These are phyloP conservation scores for Actias luna DNA, from an alignment of 2,888 invertebrate genomes.

Conservation along the genomic window DNA sequence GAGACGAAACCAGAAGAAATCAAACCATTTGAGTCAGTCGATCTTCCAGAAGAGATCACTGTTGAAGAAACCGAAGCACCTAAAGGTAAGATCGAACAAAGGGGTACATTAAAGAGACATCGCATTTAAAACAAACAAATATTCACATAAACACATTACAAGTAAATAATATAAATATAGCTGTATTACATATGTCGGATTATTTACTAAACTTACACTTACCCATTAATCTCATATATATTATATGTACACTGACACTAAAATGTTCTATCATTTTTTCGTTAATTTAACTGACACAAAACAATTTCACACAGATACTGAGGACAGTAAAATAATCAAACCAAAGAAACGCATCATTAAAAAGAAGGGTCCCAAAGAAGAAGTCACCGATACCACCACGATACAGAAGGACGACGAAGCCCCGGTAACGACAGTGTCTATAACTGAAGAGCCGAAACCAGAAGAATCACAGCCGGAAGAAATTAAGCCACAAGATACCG, in stretches of 20 bases:
- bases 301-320: constrained; percentile 29
- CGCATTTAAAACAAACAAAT: too few species aligned
- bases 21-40: constrained; percentile 19
- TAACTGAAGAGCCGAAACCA: constrained; percentile 24
- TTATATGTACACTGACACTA: too few species aligned
- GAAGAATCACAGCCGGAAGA: constrained; percentile 34
- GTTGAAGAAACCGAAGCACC: constrained; percentile 21
- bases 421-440: constrained; percentile 31
- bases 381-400: constrained; percentile 35
- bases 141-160: too few species aligned
- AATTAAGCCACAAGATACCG: constrained; percentile 27
- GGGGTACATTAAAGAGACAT: too few species aligned
- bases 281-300: too few species aligned
- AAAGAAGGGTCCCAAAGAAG: constrained; percentile 36
- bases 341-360: constrained; percentile 54
- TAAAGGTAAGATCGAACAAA: too few species aligned
- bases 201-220: too few species aligned
- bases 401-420: constrained; percentile 39
- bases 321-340: constrained; percentile 36
- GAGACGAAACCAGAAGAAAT: neutral
- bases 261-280: too few species aligned
- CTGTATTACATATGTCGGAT: too few species aligned
- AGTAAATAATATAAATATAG: too few species aligned
- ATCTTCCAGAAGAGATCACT: constrained; percentile 31
- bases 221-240: too few species aligned